Evolutionary conservation across 2,797 vertebrate species (phyloP), one percentile per base, ranked within the genome.

Genomic region (Furcifer pardalis): DNA sequence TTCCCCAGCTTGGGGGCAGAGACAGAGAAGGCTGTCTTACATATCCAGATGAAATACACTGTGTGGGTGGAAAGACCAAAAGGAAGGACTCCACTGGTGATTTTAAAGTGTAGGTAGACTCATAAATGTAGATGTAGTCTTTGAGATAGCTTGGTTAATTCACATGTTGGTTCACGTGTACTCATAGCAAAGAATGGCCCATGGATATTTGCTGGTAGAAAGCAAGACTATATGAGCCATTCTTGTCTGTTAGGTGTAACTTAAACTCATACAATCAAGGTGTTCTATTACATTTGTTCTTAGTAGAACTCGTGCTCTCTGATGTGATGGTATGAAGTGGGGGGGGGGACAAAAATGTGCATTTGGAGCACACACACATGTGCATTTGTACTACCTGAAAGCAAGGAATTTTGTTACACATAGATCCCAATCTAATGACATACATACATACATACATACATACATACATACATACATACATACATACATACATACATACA

Each of bases 401-500:
- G 17, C n/a, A 49, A 40, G 52, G 23, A n/a, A 44, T 2, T 66
- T 75, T 65, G 25, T 60, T 27, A 40, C 21, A 44, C 1, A n/a
- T 35, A 59, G 37, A 13, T 21, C 23, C 13, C 27, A 52, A 37
- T 60, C 2, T 30, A 17, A 9, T 23, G 7, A 77, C 9, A 56
- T 56, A 56, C 52, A 56, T 56, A 56, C 52, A 56, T 56, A 56
- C 52, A 56, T 56, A 21, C 52, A 56, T 56, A 56, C 52, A 56
- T 56, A 56, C 52, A 56, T 56, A 56, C 52, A 56, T 56, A 56
- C 52, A 56, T 56, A 56, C 52, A 56, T 56, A 85, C 32, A 75
- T 32, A 27, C 65, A 52, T 0, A 0, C 72, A 8, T 56, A 56
- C 52, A 56, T 56, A 56, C 52, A 56, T 56, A 56, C 52, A 56